Evolutionary conservation across 2,888 invertebrate genomes (phyloP), one percentile per base, ranked within the genome.

Genomic region (Tenthredo scrophulariae): DNA sequence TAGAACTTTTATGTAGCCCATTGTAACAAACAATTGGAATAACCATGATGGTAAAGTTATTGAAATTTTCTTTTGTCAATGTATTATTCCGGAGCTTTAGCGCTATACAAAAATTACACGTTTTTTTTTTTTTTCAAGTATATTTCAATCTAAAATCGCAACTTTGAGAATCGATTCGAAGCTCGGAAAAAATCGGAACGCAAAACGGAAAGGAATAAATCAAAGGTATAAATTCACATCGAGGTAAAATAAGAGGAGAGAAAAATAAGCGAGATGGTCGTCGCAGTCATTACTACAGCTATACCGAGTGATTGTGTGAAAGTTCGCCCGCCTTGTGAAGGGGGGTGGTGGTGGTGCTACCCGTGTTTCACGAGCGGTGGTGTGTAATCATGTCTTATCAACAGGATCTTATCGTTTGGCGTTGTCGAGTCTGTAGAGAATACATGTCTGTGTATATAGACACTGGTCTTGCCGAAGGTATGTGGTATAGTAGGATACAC

Each of bases 311-410:
- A 77, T 50, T 77, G 77, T 54, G 74, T 46, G 74, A 62, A 80
- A 33, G 80, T 77, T 22, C 50, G 54, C 29, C 22, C 50, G 26
- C 22, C 50, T n/a, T 50, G 22, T 18, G 67, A 37, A 26, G 5
- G 83, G 67, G 67, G 43, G 67, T 54, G 46, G 65, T 70, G 67
- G 70, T 26, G 43, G 7, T 46, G 67, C 46, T 67, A 67, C 46
- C 65, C 65, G 67, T 67, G 65, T 65, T 83, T 67, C 54, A 67
- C 67, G 86, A 67, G 75, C 74, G 83, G 62, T 58, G 89, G 89
- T 88, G 89, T 89, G 91, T 91, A 92, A 93, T 92, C 93, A 91
- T 93, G 93, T 87, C 89, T 90, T 93, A 93, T 93, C 93, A 87
- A 87, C 74, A 54, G 90, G 92, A 93, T 93, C 93, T 93, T 93